A percentile compares a stretch with the other conserved stretches of the same genome.
These are phyloP conservation scores for Rattus rattus DNA, from an alignment of 2,113 vertebrate species.

Conservation along the genomic window DNA sequence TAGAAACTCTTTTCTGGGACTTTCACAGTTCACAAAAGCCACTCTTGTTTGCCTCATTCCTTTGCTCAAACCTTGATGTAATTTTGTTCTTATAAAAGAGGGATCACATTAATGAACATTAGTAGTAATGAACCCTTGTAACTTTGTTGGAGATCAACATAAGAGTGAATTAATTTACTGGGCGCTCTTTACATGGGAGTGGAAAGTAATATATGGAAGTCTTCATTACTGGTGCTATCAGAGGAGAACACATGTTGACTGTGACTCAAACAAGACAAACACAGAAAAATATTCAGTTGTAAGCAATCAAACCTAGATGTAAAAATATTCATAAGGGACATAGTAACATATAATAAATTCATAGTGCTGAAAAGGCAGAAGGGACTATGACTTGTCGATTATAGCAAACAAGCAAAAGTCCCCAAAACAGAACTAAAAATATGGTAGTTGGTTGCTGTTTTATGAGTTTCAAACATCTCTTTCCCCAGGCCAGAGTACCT, in stretches of 20 bases:
- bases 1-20: not conserved
- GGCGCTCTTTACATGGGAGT: not conserved
- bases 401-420: not conserved
- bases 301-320: not conserved
- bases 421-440: not conserved
- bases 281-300: not conserved
- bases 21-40: not conserved
- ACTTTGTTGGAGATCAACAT: not conserved
- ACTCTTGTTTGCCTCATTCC: no score
- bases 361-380: not conserved
- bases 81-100: not conserved
- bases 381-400: not conserved
- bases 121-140: not conserved
- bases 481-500: not conserved
- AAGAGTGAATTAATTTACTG: not conserved
- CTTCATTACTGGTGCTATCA: not conserved
- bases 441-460: not conserved
- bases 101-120: not conserved
- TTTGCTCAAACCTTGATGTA: not conserved
- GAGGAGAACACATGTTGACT: not conserved
- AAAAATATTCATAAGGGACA: not conserved
- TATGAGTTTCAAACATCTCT: not conserved
- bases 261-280: not conserved
- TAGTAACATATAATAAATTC: not conserved
- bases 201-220: fast-evolving